phyloP scores from a whole-genome alignment of 2,888 invertebrate species.

The Eupithecia tripunctaria region DNA sequence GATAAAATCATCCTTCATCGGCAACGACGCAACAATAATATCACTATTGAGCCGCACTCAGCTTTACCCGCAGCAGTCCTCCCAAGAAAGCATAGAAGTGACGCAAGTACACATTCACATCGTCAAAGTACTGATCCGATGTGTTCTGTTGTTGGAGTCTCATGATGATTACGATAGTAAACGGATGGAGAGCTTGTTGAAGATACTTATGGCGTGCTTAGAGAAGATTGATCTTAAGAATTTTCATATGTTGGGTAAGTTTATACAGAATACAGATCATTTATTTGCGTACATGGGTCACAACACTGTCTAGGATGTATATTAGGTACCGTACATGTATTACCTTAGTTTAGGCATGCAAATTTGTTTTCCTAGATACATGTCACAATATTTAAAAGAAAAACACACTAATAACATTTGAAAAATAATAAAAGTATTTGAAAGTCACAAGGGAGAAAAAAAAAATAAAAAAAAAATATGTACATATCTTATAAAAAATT shows the following conservation, averaged over 20 bases:
- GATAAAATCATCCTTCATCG: constrained; percentile 70
- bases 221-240: constrained; percentile 74
- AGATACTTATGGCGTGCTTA: constrained; percentile 72
- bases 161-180: constrained; percentile 59
- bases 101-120: constrained; percentile 73
- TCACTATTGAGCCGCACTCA: constrained; percentile 67
- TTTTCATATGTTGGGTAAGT: constrained; percentile 78
- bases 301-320: too few relatives aligned
- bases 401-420: too few relatives aligned
- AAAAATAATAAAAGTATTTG: too few relatives aligned
- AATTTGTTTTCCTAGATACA: too few relatives aligned
- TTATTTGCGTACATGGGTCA: too few relatives aligned
- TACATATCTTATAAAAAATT: too few relatives aligned
- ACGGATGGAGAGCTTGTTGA: constrained; percentile 70
- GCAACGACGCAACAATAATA: constrained; percentile 66
- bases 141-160: constrained; percentile 59
- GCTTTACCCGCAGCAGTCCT: constrained; percentile 69
- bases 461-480: too few relatives aligned
- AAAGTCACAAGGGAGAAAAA: too few relatives aligned
- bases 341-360: too few relatives aligned
- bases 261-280: background rate
- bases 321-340: too few relatives aligned
- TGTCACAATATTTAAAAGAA: too few relatives aligned
- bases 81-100: constrained; percentile 69
- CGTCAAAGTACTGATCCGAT: constrained; percentile 68